These are phyloP conservation scores for Teleopsis dalmanni DNA, from an alignment of 1,140 invertebrate genomes.

Conservation along the genomic window DNA sequence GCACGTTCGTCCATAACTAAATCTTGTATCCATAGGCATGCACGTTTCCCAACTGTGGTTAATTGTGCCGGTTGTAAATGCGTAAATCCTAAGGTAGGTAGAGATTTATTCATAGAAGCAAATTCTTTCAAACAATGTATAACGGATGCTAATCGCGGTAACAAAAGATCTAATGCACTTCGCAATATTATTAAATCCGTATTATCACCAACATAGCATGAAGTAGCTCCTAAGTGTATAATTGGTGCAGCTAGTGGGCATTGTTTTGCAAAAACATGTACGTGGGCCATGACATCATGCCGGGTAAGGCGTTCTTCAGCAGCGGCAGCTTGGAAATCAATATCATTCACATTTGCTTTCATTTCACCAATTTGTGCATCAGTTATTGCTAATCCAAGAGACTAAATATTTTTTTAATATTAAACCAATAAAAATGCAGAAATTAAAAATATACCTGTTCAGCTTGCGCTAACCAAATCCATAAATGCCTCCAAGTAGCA, in stretches of 20 bases:
- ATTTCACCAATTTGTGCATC: conserved; percentile 85
- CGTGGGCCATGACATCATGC: conserved; percentile 99
- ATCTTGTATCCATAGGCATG: conserved; percentile 92
- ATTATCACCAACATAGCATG: conserved; percentile 97
- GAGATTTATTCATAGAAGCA: conserved; percentile 65
- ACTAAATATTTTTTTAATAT: conserved; percentile 47
- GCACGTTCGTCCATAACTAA: conserved; percentile 89
- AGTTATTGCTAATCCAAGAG: conserved; percentile 80
- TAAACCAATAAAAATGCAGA: background rate
- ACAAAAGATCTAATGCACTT: conserved; percentile 79
- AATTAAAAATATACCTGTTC: conserved; percentile 65
- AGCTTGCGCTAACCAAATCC: conserved; percentile 84
- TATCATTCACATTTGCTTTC: conserved; percentile 69
- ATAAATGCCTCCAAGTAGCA: conserved; percentile 84
- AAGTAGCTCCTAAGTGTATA: conserved; percentile 96
- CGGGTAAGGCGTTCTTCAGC: conserved; percentile 80
- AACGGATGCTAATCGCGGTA: conserved; percentile 78
- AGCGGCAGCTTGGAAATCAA: conserved; percentile 79
- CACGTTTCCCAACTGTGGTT: conserved; percentile 95
- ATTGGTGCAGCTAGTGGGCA: conserved; percentile 90
- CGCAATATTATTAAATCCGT: conserved; percentile 86
- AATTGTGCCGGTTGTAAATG: conserved; percentile 96
- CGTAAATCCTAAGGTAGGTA: conserved; percentile 92
- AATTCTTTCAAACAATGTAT: conserved; percentile 74
- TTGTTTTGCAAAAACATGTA: conserved; percentile 79